These are phyloP conservation scores for Phrynocephalus forsythii DNA, from an alignment of 2,797 vertebrate species.

Conservation along the genomic window DNA sequence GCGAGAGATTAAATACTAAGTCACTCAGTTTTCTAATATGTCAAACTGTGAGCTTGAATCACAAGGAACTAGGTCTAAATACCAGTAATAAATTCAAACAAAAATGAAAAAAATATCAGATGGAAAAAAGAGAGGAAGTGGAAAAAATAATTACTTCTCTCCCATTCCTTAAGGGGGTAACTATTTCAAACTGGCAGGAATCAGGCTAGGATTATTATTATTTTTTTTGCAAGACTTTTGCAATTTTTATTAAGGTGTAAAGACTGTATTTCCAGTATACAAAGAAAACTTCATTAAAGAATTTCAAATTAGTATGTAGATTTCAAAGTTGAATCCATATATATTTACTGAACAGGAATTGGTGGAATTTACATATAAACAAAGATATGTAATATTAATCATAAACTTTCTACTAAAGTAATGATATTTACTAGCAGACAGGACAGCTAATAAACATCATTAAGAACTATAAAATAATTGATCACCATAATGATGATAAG, in stretches of 20 bases:
- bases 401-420: too few species aligned
- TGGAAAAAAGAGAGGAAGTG: background rate
- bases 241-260: background rate
- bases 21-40: background rate
- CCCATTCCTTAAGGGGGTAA: background rate
- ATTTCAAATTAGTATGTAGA: background rate
- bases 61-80: background rate
- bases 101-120: background rate
- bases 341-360: background rate
- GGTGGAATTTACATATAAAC: background rate
- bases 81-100: background rate
- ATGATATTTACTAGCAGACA: too few species aligned
- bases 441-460: too few species aligned
- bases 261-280: background rate
- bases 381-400: too few species aligned
- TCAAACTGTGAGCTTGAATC: background rate
- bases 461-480: too few species aligned
- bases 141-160: background rate
- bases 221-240: background rate
- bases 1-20: background rate
- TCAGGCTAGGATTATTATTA: background rate
- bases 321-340: background rate
- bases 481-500: too few species aligned
- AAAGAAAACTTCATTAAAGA: background rate
- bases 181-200: background rate